Evolutionary conservation across 2,113 vertebrate species (phyloP).

Genomic region (Scytalopus superciliaris): DNA sequence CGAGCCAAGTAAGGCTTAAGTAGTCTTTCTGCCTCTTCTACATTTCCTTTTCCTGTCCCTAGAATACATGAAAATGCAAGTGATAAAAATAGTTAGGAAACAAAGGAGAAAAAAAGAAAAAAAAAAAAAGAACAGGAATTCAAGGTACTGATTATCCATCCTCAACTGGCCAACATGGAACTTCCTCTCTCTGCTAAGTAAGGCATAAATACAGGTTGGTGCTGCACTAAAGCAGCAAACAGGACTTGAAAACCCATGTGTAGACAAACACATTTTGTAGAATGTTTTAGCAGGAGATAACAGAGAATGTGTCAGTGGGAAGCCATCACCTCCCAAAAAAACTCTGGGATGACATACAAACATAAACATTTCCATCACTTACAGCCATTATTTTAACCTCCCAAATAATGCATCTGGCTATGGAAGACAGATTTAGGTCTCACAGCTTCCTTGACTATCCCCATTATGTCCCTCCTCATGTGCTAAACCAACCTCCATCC

Average conservation of each 20-base stretch:
- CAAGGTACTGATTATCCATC: neutral
- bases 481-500: neutral
- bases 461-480: neutral
- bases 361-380: neutral
- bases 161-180: neutral
- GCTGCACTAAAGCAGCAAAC: neutral
- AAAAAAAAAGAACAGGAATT: neutral
- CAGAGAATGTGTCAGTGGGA: rapidly evolving
- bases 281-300: neutral
- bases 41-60: constrained; percentile 96
- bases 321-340: neutral
- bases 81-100: neutral
- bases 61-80: constrained; percentile 27
- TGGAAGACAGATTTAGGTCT: neutral
- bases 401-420: neutral
- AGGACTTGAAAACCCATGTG: neutral
- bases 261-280: neutral
- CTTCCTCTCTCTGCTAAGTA: neutral
- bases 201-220: neutral
- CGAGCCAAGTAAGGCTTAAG: constrained; percentile 89
- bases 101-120: neutral
- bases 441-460: neutral
- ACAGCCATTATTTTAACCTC: neutral
- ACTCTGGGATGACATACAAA: neutral
- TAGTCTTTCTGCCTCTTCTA: constrained; percentile 90